Percentiles rank a stretch among this genome's conserved stretches.
These are phyloP conservation scores for Xestoiulus laeticollis DNA, from an alignment of 2,888 invertebrate species.

Conservation along the genomic window DNA sequence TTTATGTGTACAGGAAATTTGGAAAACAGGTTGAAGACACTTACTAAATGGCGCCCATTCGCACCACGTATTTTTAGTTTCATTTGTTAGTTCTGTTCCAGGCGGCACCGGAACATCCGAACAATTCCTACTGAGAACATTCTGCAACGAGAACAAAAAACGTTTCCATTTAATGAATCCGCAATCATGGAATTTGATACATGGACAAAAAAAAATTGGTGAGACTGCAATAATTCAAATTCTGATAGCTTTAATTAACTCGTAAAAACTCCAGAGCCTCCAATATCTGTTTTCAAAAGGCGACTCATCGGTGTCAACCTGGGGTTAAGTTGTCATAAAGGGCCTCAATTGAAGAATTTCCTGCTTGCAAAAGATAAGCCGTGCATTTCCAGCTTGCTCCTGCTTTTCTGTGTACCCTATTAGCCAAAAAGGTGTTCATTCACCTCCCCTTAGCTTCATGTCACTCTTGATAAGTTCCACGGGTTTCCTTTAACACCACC, in stretches of 20 bases:
- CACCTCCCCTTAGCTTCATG: background rate
- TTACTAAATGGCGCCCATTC: constrained; percentile 89
- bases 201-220: background rate
- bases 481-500: background rate
- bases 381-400: background rate
- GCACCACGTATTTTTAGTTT: constrained; percentile 74
- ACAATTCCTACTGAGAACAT: constrained; percentile 84
- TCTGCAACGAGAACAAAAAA: constrained; percentile 70
- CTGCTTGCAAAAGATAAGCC: background rate
- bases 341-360: constrained; percentile 11
- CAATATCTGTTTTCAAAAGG: background rate
- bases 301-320: background rate
- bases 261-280: constrained; percentile 3
- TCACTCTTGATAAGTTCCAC: background rate
- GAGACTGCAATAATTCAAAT: background rate
- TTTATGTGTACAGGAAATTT: background rate
- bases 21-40: constrained; percentile 59
- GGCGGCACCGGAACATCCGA: constrained; percentile 67
- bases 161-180: background rate
- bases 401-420: background rate
- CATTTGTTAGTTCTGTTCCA: constrained; percentile 54
- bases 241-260: background rate
- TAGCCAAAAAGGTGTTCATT: constrained; percentile 9
- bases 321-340: constrained; percentile 30
- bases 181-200: background rate